Evolutionary conservation across 2,888 invertebrate species (phyloP).

Genomic region (Nebria salina): DNA sequence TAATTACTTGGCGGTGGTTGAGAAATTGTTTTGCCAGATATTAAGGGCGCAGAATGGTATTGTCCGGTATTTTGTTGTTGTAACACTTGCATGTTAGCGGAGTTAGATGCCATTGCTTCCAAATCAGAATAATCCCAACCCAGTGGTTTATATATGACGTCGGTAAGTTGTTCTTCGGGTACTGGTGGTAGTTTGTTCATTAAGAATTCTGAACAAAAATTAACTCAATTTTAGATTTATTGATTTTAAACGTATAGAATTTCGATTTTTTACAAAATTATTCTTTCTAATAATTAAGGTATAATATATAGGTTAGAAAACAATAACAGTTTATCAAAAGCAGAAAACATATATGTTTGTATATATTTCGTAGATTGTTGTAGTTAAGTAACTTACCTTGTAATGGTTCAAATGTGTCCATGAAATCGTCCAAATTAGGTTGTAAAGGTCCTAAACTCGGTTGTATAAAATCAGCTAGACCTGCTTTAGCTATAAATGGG

Average conservation of each 20-base stretch:
- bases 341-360: background rate
- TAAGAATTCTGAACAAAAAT: conserved; percentile 64
- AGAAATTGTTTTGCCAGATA: conserved; percentile 4
- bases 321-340: no score
- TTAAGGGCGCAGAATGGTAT: background rate
- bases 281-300: no score
- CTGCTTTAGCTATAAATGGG: conserved; percentile 76
- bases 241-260: no score
- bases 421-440: conserved; percentile 95
- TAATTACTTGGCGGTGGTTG: conserved; percentile 7
- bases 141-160: conserved; percentile 50
- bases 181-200: conserved; percentile 69
- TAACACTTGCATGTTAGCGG: conserved; percentile 48
- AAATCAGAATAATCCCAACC: conserved; percentile 55
- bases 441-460: conserved; percentile 97
- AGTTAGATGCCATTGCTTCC: conserved; percentile 51
- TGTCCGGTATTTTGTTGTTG: background rate
- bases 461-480: conserved; percentile 96
- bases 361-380: conserved; percentile 16
- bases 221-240: background rate
- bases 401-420: conserved; percentile 88
- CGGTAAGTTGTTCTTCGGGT: conserved; percentile 66
- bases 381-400: conserved; percentile 69
- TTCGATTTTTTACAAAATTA: no score
- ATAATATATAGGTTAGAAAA: no score